Evolutionary conservation across 2,888 invertebrate genomes (phyloP).

Genomic region (Chrysolina americana): DNA sequence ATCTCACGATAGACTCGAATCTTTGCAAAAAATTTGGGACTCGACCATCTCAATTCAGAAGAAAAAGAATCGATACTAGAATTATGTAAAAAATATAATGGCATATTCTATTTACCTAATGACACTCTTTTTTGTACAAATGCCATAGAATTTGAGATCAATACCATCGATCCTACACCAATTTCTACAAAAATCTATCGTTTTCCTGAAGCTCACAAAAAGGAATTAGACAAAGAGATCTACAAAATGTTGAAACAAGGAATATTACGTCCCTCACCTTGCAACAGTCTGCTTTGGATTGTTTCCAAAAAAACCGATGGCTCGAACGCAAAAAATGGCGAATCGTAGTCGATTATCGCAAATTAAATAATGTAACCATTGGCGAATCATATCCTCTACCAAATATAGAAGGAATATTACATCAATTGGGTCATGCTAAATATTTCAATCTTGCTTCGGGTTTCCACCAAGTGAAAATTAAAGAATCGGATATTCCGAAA

Average conservation of each 20-base stretch:
- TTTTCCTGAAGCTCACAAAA: too few relatives aligned
- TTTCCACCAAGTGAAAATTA: too few relatives aligned
- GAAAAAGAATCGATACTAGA: conserved; percentile 9
- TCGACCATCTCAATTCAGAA: conserved; percentile 18
- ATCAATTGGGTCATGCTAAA: neutral
- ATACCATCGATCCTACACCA: neutral
- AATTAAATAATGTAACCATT: neutral
- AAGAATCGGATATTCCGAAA: too few relatives aligned
- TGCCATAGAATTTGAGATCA: conserved; percentile 5
- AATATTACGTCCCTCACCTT: neutral
- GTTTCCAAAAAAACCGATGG: neutral
- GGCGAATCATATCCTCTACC: neutral
- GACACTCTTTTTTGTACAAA: conserved; percentile 4
- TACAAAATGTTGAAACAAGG: conserved; percentile 10
- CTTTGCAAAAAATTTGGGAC: conserved; percentile 12
- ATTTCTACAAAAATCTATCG: too few relatives aligned
- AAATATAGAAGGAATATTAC: neutral
- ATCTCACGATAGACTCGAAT: neutral
- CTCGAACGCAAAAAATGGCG: too few relatives aligned
- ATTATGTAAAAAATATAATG: conserved; percentile 6
- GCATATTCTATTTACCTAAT: conserved; percentile 22
- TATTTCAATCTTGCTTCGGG: too few relatives aligned
- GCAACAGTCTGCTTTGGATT: conserved; percentile 4
- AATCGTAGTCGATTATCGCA: too few relatives aligned
- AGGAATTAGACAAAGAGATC: neutral